These are phyloP conservation scores for Lasius fuliginosus DNA, from an alignment of 2,888 invertebrate genomes.

Conservation along the genomic window DNA sequence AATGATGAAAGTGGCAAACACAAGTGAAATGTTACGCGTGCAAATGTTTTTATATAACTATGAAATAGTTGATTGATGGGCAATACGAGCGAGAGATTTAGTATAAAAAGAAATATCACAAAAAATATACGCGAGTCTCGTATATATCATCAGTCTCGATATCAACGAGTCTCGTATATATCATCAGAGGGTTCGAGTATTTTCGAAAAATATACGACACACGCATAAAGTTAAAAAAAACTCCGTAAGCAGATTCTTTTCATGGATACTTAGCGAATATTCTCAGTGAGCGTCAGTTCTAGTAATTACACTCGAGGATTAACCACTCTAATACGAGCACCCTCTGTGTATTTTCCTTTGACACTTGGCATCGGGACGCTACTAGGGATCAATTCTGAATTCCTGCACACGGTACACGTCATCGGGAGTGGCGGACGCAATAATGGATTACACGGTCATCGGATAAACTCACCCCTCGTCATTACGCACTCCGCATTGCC, in stretches of 20 bases:
- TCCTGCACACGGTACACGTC: slow-evolving; percentile 72
- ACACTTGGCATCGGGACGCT: slow-evolving; percentile 61
- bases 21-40: slow-evolving; percentile 45
- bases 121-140: slow-evolving; percentile 1
- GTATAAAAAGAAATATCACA: not conserved
- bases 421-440: slow-evolving; percentile 73
- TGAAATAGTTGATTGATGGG: slow-evolving; percentile 17
- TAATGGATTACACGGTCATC: slow-evolving; percentile 80
- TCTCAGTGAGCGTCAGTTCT: not conserved
- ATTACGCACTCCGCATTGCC: slow-evolving; percentile 63
- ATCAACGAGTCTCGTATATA: not conserved
- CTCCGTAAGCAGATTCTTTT: not conserved
- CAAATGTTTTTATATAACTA: slow-evolving; percentile 6
- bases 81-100: not conserved
- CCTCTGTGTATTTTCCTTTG: slow-evolving; percentile 28
- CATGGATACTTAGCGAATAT: not conserved
- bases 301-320: slow-evolving; percentile 47
- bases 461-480: slow-evolving; percentile 74
- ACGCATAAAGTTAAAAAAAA: not conserved
- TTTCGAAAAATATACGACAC: not conserved
- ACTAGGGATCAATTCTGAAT: slow-evolving; percentile 72
- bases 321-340: slow-evolving; percentile 23
- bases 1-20: slow-evolving; percentile 32
- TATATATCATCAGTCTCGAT: slow-evolving; percentile 2
- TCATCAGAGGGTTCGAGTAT: not conserved